phyloP scores from a whole-genome alignment of 2,113 vertebrate species.

The Rhodinocichla rosea region DNA sequence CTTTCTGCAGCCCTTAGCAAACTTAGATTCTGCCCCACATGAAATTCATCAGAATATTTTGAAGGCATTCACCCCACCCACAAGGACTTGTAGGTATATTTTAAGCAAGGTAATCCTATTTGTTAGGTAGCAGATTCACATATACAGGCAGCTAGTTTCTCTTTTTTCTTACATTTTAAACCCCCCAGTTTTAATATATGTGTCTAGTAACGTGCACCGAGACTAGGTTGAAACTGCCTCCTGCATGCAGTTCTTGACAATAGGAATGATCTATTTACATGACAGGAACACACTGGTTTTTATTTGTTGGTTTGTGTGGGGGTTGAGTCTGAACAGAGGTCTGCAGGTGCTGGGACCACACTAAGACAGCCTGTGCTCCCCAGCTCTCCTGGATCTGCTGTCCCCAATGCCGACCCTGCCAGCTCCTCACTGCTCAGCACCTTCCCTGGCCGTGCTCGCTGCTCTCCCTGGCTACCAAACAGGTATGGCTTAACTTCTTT shows the following conservation, averaged over 20 bases:
- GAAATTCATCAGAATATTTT: background rate
- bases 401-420: rapidly evolving
- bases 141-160: background rate
- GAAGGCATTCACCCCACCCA: background rate
- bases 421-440: background rate
- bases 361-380: rapidly evolving
- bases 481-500: background rate
- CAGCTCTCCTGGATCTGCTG: background rate
- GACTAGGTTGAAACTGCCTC: background rate
- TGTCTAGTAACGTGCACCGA: background rate
- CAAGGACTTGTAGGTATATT: background rate
- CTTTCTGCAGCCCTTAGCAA: background rate
- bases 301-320: background rate
- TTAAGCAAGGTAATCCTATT: background rate
- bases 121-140: background rate
- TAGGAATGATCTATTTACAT: background rate
- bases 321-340: rapidly evolving
- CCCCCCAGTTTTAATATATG: rapidly evolving
- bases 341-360: rapidly evolving
- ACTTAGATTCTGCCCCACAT: background rate
- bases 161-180: background rate
- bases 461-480: background rate
- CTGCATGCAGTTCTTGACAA: background rate
- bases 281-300: rapidly evolving
- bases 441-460: rapidly evolving